phyloP scores from a whole-genome alignment of 2,797 vertebrate species.

The Chaenodraco wilsoni region DNA sequence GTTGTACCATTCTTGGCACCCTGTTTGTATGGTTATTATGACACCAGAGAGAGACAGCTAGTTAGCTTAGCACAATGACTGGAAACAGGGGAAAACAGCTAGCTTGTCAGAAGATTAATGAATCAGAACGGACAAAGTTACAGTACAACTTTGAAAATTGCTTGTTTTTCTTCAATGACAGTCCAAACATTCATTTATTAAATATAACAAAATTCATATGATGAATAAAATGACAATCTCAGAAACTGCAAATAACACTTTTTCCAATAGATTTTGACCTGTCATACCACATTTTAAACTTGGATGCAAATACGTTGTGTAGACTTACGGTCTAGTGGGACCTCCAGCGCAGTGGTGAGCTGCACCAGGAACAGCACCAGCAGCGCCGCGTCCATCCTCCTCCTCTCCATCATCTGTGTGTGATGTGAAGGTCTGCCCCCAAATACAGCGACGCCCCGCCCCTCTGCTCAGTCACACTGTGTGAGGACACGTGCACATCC shows the following conservation, averaged over 20 bases:
- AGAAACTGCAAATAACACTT: neutral
- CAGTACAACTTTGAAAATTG: neutral
- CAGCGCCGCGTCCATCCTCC: slow-evolving; percentile 76
- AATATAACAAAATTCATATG: too few relatives aligned
- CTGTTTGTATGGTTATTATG: neutral
- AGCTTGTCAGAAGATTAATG: neutral
- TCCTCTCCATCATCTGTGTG: slow-evolving; percentile 85
- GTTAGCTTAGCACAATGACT: neutral
- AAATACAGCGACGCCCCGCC: slow-evolving; percentile 63
- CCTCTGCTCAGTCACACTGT: slow-evolving; percentile 65
- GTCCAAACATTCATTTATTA: neutral
- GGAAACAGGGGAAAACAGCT: neutral
- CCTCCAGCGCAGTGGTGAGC: slow-evolving; percentile 88
- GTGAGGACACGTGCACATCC: slow-evolving; percentile 65
- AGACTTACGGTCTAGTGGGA: slow-evolving; percentile 96
- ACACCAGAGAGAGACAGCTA: neutral
- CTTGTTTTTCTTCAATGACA: neutral
- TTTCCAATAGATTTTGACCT: neutral
- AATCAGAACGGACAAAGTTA: neutral
- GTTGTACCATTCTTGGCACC: neutral
- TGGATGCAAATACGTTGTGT: slow-evolving; percentile 20
- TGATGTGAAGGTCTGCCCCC: slow-evolving; percentile 73
- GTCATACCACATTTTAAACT: neutral
- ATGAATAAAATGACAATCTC: slow-evolving; percentile 7
- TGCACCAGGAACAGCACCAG: slow-evolving; percentile 88